phyloP scores from a whole-genome alignment of 2,888 invertebrate genomes.

The Drosophila leonis region DNA sequence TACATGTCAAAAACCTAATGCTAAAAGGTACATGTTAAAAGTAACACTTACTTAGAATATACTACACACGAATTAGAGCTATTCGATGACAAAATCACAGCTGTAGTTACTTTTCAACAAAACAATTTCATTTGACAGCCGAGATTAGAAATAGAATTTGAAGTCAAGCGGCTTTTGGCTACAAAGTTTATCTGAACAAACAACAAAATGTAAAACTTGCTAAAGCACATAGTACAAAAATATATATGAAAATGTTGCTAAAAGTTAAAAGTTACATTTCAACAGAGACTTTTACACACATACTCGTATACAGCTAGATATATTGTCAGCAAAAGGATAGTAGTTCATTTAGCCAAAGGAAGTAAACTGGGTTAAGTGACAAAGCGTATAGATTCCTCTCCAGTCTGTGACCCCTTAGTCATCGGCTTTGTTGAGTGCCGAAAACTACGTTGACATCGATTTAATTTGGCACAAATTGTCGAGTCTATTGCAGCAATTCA shows the following conservation, averaged over 20 bases:
- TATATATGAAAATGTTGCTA: constrained; percentile 16
- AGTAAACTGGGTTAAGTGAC: constrained; percentile 69
- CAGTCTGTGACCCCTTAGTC: constrained; percentile 27
- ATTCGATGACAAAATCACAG: neutral
- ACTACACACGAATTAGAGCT: neutral
- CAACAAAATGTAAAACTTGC: constrained; percentile 37
- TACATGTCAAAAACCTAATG: neutral
- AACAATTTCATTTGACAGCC: constrained; percentile 8
- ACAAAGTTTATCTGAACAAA: constrained; percentile 55
- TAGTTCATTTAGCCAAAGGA: constrained; percentile 45
- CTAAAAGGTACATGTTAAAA: neutral
- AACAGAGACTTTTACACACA: constrained; percentile 11
- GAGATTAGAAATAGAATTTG: constrained; percentile 7
- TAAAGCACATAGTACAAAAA: constrained; percentile 23
- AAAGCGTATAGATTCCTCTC: constrained; percentile 16
- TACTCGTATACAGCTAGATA: neutral
- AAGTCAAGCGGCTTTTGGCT: constrained; percentile 25
- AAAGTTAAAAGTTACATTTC: constrained; percentile 31
- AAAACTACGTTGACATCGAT: constrained; percentile 59
- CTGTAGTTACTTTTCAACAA: neutral
- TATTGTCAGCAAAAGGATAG: constrained; percentile 23
- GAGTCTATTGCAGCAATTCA: constrained; percentile 32
- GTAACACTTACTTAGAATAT: neutral
- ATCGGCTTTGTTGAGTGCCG: constrained; percentile 40
- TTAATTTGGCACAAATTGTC: constrained; percentile 51